phyloP scores from a whole-genome alignment of 2,797 vertebrate species.

The Sebastes goodei region DNA sequence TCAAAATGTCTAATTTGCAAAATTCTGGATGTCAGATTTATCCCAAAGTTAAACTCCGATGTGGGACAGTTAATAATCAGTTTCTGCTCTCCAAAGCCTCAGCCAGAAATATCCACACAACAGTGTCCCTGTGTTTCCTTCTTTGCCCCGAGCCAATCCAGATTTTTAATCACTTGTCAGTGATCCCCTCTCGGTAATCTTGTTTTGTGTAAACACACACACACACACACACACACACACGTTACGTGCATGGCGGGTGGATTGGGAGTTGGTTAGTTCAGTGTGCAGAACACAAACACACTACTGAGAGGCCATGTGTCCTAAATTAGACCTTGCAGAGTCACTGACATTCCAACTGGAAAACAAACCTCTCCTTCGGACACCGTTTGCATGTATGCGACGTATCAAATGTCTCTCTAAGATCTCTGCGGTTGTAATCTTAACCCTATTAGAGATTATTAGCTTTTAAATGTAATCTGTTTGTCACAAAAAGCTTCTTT shows the following conservation, averaged over 20 bases:
- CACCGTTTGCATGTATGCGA: neutral
- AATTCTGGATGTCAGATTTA: neutral
- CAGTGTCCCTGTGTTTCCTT: constrained; percentile 23
- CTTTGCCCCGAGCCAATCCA: constrained; percentile 18
- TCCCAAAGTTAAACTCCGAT: constrained; percentile 23
- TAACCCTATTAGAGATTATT: constrained; percentile 1
- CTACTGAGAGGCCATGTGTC: constrained; percentile 56
- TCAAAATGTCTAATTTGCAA: neutral
- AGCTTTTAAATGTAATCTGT: neutral
- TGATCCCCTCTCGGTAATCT: constrained; percentile 57
- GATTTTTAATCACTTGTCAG: constrained; percentile 55
- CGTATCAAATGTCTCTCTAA: constrained; percentile 19
- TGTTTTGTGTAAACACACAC: constrained; percentile 55
- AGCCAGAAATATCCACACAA: constrained; percentile 37
- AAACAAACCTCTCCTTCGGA: constrained; percentile 11
- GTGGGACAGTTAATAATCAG: constrained; percentile 39
- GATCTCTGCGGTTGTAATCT: constrained; percentile 2
- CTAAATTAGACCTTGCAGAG: constrained; percentile 61
- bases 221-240: constrained; percentile 23
- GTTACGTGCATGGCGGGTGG: neutral
- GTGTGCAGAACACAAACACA: constrained; percentile 40
- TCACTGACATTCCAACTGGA: constrained; percentile 35
- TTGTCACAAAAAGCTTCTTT: neutral
- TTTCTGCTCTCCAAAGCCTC: constrained; percentile 34
- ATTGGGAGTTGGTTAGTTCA: constrained; percentile 30